Evolutionary conservation across 2,113 vertebrate genomes (phyloP), one percentile per base, ranked within the genome.

Genomic region (Rhombomys opimus): DNA sequence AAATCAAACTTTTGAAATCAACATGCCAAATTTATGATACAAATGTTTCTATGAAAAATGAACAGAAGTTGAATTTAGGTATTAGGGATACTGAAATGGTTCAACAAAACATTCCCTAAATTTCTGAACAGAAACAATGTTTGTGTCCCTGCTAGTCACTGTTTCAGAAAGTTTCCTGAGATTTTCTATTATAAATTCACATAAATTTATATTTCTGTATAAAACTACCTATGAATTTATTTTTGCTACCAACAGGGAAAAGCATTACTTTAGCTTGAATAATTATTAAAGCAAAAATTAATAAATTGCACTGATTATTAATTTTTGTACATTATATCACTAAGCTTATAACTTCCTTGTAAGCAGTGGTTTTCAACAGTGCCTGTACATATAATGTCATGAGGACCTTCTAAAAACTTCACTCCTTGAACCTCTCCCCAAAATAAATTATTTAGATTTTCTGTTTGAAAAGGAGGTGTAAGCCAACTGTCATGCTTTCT

Each of bases 161-260:
- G 72, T 96, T 96, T 94, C 72, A 78, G 25, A 63, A 52, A 94
- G 50, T 8, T 61, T 95, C 57, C 76, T 94, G 65, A n/a, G 1
- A 91, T 98, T 97, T 97, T 0, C 63, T 96, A 3, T 50, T 54
- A 94, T 90, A 91, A 73, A 61, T 94, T 72, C 93, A 94, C 50
- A 95, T 50, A 91, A 73, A 61, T 94, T 72, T 91, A 94, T 57
- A 95, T 50, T 89, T 96, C 52, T 23, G 32, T 52, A 84, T 41
- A n/a, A 20, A 84, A 72, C 57, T 14, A 0, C 75, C 68, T 95
- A 15, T 95, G 41, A 72, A 92, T 96, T 98, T 95, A 87, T 95
- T 94, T 38, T 27, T 95, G 86, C 17, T 93, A 80, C 81, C 95
- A 3, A 38, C 82, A 41, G 65, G 67, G 89, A 27, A 96, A 63